Evolutionary conservation across 2,888 invertebrate species (phyloP).

Genomic region (Elysia crispata): DNA sequence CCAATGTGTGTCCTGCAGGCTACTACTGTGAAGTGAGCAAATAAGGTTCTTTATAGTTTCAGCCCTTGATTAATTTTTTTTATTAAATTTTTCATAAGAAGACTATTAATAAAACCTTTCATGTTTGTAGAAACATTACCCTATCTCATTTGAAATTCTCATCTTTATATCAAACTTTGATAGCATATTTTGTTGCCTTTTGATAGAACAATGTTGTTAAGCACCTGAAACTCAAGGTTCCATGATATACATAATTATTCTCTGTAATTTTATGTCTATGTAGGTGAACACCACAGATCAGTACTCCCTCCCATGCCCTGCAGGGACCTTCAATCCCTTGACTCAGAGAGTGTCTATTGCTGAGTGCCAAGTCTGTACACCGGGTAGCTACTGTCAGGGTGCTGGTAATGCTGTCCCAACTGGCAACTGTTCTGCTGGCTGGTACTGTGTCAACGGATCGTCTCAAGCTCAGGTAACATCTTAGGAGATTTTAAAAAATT

Average conservation of each 20-base stretch:
- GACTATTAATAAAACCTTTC: no score
- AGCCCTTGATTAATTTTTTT: no score
- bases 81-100: no score
- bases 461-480: slow-evolving; percentile 60
- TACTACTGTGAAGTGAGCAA: slow-evolving; percentile 56
- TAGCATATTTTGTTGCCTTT: no score
- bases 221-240: no score
- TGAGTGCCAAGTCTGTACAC: slow-evolving; percentile 63
- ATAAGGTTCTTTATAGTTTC: background rate
- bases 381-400: slow-evolving; percentile 71
- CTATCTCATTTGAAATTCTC: background rate
- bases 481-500: no score
- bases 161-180: no score
- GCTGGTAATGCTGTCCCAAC: slow-evolving; percentile 65
- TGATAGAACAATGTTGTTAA: no score
- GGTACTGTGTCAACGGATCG: slow-evolving; percentile 71
- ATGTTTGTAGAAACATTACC: background rate
- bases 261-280: slow-evolving; percentile 47
- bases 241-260: background rate
- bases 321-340: slow-evolving; percentile 68
- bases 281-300: slow-evolving; percentile 65
- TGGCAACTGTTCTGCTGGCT: slow-evolving; percentile 67
- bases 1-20: slow-evolving; percentile 69
- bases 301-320: slow-evolving; percentile 64
- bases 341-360: slow-evolving; percentile 58